Evolutionary conservation across 2,797 vertebrate species (phyloP).

Genomic region (Enteromius argenteus): DNA sequence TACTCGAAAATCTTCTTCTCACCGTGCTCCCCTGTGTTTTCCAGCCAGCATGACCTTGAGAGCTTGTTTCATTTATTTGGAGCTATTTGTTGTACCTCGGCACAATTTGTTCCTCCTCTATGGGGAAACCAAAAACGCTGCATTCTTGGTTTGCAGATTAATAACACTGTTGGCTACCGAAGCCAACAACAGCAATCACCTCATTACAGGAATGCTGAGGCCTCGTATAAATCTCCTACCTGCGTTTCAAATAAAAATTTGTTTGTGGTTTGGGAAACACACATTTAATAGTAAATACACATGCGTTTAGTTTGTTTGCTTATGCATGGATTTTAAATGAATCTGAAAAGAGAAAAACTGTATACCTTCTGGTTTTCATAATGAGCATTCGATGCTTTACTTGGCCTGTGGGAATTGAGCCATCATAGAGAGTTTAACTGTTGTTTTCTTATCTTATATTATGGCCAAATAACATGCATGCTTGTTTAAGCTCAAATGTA

Average conservation of each 20-base stretch:
- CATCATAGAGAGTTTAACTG: neutral
- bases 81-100: slow-evolving; percentile 46
- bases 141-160: slow-evolving; percentile 48
- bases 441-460: slow-evolving; percentile 23
- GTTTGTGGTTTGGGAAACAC: slow-evolving; percentile 34
- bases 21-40: slow-evolving; percentile 32
- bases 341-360: slow-evolving; percentile 9
- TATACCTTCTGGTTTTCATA: slow-evolving; percentile 27
- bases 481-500: slow-evolving; percentile 5
- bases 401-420: neutral
- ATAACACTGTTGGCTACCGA: slow-evolving; percentile 30
- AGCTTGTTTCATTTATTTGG: slow-evolving; percentile 53
- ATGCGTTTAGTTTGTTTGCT: slow-evolving; percentile 25
- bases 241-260: slow-evolving; percentile 31
- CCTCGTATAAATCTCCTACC: slow-evolving; percentile 30
- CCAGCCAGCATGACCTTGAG: slow-evolving; percentile 32
- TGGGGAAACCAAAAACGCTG: slow-evolving; percentile 27
- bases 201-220: slow-evolving; percentile 33
- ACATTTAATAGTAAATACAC: slow-evolving; percentile 22
- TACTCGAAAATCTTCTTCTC: slow-evolving; percentile 37
- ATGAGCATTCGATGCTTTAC: slow-evolving; percentile 19
- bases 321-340: slow-evolving; percentile 8
- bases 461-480: slow-evolving; percentile 14
- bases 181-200: slow-evolving; percentile 32
- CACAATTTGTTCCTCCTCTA: slow-evolving; percentile 35